phyloP scores from a whole-genome alignment of 2,888 invertebrate species.

The Drosophila nigritarsus region DNA sequence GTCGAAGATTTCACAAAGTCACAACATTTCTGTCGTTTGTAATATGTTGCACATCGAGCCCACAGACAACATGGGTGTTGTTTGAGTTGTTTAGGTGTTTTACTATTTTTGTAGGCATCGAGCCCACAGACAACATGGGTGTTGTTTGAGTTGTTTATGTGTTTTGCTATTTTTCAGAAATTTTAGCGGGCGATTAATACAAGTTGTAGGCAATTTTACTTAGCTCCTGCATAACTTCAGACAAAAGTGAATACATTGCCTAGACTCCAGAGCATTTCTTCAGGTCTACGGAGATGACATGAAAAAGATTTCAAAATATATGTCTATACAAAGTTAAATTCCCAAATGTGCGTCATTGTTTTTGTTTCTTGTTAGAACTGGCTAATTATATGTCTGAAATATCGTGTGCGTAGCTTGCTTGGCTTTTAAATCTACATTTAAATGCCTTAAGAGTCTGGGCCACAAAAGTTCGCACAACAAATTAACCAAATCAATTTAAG shows the following conservation, averaged over 20 bases:
- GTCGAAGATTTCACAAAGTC: too few species aligned
- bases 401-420: conserved; percentile 21
- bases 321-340: conserved; percentile 2
- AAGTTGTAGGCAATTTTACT: neutral
- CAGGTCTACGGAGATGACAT: neutral
- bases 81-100: too few species aligned
- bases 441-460: conserved; percentile 29
- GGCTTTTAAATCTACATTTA: conserved; percentile 38
- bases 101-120: too few species aligned
- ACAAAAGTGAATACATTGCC: conserved; percentile 9
- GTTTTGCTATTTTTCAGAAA: neutral
- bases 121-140: too few species aligned
- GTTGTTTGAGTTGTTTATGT: too few species aligned
- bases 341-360: conserved; percentile 14
- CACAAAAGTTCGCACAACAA: conserved; percentile 49
- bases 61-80: too few species aligned
- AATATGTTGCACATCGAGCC: too few species aligned
- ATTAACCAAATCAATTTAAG: conserved; percentile 69
- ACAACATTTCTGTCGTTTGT: too few species aligned
- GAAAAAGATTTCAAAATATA: neutral
- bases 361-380: conserved; percentile 16
- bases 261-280: neutral
- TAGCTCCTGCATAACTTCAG: conserved; percentile 3
- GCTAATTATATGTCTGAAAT: conserved; percentile 35
- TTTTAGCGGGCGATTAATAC: neutral